phyloP scores from a whole-genome alignment of 2,113 vertebrate genomes.

The Cavia porcellus region DNA sequence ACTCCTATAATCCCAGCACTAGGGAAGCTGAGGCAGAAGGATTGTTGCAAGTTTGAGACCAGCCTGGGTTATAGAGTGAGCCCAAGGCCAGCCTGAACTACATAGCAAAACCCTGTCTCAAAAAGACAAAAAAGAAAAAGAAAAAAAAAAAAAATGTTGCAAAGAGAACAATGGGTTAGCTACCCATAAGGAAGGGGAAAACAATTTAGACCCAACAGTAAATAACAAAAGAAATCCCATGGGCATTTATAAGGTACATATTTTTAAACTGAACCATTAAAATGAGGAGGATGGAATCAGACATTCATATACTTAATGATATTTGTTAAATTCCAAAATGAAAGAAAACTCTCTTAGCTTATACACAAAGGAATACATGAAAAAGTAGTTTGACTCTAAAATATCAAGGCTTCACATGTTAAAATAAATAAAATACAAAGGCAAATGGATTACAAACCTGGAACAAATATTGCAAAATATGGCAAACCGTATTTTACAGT shows the following conservation, averaged over 20 bases:
- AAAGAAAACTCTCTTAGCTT: conserved; percentile 31
- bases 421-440: conserved; percentile 34
- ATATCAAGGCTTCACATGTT: not conserved
- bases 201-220: not conserved
- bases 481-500: not conserved
- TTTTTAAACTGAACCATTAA: not conserved
- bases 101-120: too few species aligned
- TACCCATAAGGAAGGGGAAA: not conserved
- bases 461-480: not conserved
- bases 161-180: not conserved
- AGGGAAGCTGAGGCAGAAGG: too few species aligned
- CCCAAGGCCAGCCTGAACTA: too few species aligned
- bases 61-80: too few species aligned
- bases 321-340: conserved; percentile 20
- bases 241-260: not conserved
- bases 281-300: not conserved
- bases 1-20: too few species aligned
- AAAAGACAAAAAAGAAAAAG: too few species aligned
- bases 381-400: conserved; percentile 13
- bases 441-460: not conserved
- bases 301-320: not conserved
- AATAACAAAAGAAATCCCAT: conserved; percentile 26
- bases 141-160: not conserved
- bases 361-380: not conserved
- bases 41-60: too few species aligned